Percentiles rank a stretch among this genome's conserved stretches.
phyloP scores from a whole-genome alignment of 2,888 invertebrate genomes.

The Oscheius sp. region DNA sequence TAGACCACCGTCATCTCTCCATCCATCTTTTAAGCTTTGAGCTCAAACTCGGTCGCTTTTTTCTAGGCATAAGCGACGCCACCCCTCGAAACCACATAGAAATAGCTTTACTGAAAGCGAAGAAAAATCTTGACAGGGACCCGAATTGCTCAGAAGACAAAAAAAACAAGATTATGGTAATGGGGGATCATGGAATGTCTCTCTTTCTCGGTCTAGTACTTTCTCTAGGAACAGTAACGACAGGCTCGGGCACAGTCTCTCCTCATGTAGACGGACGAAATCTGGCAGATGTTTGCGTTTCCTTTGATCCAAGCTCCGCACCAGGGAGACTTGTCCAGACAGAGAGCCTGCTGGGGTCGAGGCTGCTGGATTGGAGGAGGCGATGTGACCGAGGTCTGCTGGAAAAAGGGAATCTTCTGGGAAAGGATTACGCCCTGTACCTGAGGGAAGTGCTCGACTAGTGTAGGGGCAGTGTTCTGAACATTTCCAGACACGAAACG shows the following conservation, averaged over 20 bases:
- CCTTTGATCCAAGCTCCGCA: conserved; percentile 65
- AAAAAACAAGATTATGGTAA: no score
- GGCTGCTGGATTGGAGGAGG: conserved; percentile 11
- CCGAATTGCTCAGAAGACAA: no score
- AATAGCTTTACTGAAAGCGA: no score
- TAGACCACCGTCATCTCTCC: no score
- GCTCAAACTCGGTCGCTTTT: no score
- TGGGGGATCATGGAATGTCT: conserved; percentile 36
- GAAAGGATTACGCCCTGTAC: neutral
- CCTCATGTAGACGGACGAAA: conserved; percentile 71
- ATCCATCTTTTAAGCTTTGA: no score
- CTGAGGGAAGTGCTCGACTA: conserved; percentile 18
- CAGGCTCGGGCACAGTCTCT: conserved; percentile 69
- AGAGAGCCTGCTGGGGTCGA: conserved; percentile 23
- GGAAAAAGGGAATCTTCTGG: neutral
- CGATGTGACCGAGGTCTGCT: neutral
- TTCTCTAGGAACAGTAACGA: conserved; percentile 57
- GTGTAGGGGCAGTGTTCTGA: conserved; percentile 15
- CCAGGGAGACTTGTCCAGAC: conserved; percentile 64
- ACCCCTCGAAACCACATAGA: no score
- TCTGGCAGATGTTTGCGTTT: conserved; percentile 62
- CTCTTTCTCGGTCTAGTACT: neutral
- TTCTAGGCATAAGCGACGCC: no score
- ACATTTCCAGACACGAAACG: conserved; percentile 27
- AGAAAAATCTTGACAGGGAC: no score